Evolutionary conservation across 1,140 invertebrate species (phyloP), one percentile per base, ranked within the genome.

Genomic region (Sarcophaga bullata): DNA sequence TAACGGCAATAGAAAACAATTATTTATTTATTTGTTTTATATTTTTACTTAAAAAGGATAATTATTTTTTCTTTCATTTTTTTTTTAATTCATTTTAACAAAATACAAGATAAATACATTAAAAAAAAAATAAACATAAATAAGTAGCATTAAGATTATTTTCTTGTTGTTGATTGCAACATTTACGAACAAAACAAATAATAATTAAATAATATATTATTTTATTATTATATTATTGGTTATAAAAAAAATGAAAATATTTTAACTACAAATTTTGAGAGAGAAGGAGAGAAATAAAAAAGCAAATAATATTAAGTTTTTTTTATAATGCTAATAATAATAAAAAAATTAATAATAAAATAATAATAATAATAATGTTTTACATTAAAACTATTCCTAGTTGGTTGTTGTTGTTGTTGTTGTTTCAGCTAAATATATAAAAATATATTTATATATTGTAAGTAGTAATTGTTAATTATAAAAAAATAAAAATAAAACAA

Each of bases 1-100:
- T 85, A 86, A 85, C 84, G 84, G 83, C 81, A 87, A 85, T 86
- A 85, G 83, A 86, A 86, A 85, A 84, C 85, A 84, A 72, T 76
- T 50, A 46, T 19, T 25, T 80, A 73, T 73, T 73, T 15, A 73
- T 73, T 54, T 54, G 9, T 54, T 11, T 54, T 54, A 3, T 75
- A 3, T 75, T 47, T 75, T 75, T 75, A 75, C 73, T 75, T 75
- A 75, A 75, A 46, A 75, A 75, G 46, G 25, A 47, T 48, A 13
- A 75, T 47, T 75, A 10, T 46, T 75, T 47, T 75, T 15, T 7
- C n/a, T 17, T 47, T 15, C 47, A 6, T 46, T 75, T 47, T 47
- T 47, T 7, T 75, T 75, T 85, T 6, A 58, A 58, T 58, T 68
- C 62, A 68, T 15, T 68, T 68, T 86, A 46, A 86, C 83, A 86